A percentile compares a stretch with the other conserved stretches of the same genome.
phyloP scores from a whole-genome alignment of 2,888 invertebrate species.

The Tipula helvola region DNA sequence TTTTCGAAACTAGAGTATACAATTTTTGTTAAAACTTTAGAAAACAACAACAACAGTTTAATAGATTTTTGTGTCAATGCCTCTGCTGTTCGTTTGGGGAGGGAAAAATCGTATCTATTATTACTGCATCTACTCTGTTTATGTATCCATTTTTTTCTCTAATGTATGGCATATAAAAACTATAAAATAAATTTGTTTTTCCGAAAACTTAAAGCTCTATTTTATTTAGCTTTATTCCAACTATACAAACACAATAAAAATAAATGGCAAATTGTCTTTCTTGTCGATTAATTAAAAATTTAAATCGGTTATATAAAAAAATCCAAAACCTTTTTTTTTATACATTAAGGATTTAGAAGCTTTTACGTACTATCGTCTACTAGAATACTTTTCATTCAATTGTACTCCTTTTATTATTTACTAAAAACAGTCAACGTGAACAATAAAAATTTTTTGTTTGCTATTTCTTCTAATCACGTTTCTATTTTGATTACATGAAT shows the following conservation, averaged over 20 bases:
- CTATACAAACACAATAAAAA: neutral
- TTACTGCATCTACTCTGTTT: neutral
- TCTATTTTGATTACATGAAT: neutral
- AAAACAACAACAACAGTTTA: neutral
- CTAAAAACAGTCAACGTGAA: neutral
- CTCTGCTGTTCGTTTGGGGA: neutral
- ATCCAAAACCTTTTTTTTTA: neutral
- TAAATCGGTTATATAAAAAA: neutral
- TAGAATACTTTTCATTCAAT: neutral
- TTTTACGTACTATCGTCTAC: neutral
- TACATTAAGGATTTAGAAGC: neutral
- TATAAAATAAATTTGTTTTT: neutral
- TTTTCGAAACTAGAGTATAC: neutral
- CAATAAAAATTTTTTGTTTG: neutral
- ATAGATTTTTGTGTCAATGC: neutral
- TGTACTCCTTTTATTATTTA: too few species aligned
- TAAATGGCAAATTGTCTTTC: neutral
- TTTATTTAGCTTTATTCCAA: neutral
- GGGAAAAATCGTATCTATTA: neutral
- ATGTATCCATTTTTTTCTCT: neutral
- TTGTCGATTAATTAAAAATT: neutral
- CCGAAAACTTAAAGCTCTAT: neutral
- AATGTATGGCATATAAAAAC: neutral
- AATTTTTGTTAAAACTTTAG: neutral
- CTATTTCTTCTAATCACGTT: neutral